These are phyloP conservation scores for Littorina saxatilis DNA, from an alignment of 1,140 invertebrate genomes.

Conservation along the genomic window DNA sequence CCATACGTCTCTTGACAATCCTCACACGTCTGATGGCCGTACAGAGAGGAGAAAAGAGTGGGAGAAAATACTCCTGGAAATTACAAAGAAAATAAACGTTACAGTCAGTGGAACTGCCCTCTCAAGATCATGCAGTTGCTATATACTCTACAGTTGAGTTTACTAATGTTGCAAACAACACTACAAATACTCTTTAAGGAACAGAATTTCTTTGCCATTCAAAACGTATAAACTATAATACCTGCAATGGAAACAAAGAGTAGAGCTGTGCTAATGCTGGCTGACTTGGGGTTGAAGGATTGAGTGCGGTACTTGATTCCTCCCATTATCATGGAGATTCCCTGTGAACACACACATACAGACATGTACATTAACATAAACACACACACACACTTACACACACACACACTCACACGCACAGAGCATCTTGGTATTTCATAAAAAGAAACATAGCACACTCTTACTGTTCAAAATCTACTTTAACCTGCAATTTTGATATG, in stretches of 20 bases:
- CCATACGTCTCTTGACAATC: constrained; percentile 56
- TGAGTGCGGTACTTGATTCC: constrained; percentile 69
- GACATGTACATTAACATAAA: neutral
- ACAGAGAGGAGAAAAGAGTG: constrained; percentile 69
- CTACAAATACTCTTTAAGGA: too few relatives aligned
- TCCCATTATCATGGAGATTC: constrained; percentile 71
- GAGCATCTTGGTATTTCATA: too few relatives aligned
- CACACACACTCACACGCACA: neutral
- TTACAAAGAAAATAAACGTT: constrained; percentile 20
- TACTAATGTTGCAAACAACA: too few relatives aligned
- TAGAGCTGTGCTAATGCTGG: constrained; percentile 66
- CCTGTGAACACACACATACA: constrained; percentile 51
- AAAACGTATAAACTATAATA: constrained; percentile 28
- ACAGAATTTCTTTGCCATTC: too few relatives aligned
- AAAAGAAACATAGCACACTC: neutral
- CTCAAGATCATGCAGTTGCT: too few relatives aligned
- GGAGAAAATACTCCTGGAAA: constrained; percentile 71
- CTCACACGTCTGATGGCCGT: constrained; percentile 64
- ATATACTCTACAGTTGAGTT: too few relatives aligned
- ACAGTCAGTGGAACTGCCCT: too few relatives aligned
- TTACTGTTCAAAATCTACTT: too few relatives aligned
- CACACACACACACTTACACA: too few relatives aligned
- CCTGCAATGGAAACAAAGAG: constrained; percentile 71
- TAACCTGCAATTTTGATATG: too few relatives aligned
- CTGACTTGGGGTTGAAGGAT: constrained; percentile 71